Conservation (phyloP, 1,140 invertebrate species). For the Laodelphax striatellus region DNA sequence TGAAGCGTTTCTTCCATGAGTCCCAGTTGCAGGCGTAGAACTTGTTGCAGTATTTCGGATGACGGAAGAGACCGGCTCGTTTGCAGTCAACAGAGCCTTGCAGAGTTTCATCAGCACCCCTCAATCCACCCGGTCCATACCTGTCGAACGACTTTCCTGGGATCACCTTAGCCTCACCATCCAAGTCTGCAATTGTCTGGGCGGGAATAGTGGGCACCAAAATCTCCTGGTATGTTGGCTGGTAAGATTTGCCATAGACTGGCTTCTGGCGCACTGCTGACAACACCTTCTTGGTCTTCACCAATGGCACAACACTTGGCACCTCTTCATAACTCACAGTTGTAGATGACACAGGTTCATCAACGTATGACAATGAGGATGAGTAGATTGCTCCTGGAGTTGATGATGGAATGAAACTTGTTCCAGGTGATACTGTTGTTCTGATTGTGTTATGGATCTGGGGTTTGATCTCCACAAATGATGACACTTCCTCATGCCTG, state of each 20-base stretch:
- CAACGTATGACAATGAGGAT: neutral
- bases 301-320: neutral
- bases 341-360: neutral
- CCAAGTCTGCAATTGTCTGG: neutral
- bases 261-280: neutral
- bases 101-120: constrained; percentile 36
- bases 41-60: constrained; percentile 70
- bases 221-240: neutral
- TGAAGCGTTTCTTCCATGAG: constrained; percentile 62
- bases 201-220: neutral
- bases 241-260: neutral
- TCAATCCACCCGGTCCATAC: constrained; percentile 38
- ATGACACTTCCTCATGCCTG: neutral
- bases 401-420: neutral
- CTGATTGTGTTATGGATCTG: constrained; percentile 7
- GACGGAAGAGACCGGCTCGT: constrained; percentile 66
- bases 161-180: neutral
- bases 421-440: constrained; percentile 8
- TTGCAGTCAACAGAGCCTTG: constrained; percentile 55
- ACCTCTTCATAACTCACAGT: neutral
- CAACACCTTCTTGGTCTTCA: neutral
- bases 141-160: constrained; percentile 33
- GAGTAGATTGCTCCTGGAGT: neutral
- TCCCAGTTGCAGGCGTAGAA: constrained; percentile 81
- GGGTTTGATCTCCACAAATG: constrained; percentile 21